Conservation (phyloP, 2,888 invertebrate species). For the Chydorus sphaericus region DNA sequence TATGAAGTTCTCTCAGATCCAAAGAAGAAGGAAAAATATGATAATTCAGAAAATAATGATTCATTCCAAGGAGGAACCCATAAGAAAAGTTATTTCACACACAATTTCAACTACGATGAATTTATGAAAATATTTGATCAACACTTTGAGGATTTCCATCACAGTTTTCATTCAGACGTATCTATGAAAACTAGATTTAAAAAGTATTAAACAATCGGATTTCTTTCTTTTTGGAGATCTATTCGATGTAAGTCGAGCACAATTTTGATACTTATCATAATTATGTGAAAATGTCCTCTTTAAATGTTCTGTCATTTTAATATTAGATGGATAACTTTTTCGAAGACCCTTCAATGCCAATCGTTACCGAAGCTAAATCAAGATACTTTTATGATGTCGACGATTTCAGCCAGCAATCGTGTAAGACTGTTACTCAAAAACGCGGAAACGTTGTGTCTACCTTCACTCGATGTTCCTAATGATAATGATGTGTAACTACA, state of each 20-base stretch:
- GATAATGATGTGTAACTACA: too few species aligned
- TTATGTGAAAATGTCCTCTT: not conserved
- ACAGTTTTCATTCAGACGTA: conserved; percentile 17
- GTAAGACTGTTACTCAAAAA: conserved; percentile 26
- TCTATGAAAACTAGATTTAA: too few species aligned
- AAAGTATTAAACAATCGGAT: too few species aligned
- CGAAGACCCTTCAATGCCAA: too few species aligned
- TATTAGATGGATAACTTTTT: too few species aligned
- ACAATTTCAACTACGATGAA: conserved; percentile 30
- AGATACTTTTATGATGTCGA: not conserved
- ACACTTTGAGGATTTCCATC: conserved; percentile 18
- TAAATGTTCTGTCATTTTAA: too few species aligned
- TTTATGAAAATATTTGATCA: conserved; percentile 29
- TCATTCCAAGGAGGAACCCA: too few species aligned
- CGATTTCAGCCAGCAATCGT: conserved; percentile 17
- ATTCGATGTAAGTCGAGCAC: conserved; percentile 17
- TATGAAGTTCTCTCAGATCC: conserved; percentile 33
- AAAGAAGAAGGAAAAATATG: conserved; percentile 31
- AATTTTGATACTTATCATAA: not conserved
- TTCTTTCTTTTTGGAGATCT: conserved; percentile 22
- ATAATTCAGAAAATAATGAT: conserved; percentile 30
- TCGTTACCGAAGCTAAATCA: too few species aligned
- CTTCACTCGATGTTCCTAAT: conserved; percentile 26
- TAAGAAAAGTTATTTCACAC: too few species aligned
- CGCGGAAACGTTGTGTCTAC: conserved; percentile 27